Evolutionary conservation across 92 coral and sea anemone species (phyloP).

Genomic region (Hydrozoanthus gracilis): DNA sequence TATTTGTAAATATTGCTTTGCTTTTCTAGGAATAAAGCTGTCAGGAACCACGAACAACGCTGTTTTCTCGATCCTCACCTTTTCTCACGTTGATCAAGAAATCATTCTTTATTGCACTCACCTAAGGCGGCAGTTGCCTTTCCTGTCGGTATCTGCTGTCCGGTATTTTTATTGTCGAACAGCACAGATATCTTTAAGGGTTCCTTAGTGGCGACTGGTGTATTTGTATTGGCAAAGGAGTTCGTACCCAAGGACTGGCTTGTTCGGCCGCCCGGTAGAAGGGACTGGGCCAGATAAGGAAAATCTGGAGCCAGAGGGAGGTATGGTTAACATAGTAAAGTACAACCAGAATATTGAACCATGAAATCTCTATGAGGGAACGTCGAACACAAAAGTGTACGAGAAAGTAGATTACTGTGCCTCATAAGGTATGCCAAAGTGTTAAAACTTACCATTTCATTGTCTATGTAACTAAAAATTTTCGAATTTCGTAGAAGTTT

Average conservation of each 20-base stretch:
- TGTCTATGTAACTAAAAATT: too few relatives aligned
- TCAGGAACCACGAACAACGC: too few relatives aligned
- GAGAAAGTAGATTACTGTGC: too few relatives aligned
- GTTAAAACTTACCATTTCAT: too few relatives aligned
- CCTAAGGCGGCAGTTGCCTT: constrained; percentile 9
- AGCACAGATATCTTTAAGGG: neutral
- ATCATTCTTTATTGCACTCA: neutral
- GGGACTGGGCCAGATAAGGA: neutral
- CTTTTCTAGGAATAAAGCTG: too few relatives aligned
- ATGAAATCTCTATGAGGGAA: neutral
- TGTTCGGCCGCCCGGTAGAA: neutral
- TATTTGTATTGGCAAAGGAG: neutral
- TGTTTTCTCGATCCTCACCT: too few relatives aligned
- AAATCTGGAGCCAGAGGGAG: neutral
- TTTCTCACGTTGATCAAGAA: too few relatives aligned
- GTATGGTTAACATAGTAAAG: neutral
- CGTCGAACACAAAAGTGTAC: too few relatives aligned
- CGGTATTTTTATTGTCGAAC: constrained; percentile 16
- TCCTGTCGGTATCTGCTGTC: neutral
- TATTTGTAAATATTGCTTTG: too few relatives aligned
- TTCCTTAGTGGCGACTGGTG: constrained; percentile 10
- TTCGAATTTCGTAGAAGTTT: too few relatives aligned
- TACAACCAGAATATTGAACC: too few relatives aligned
- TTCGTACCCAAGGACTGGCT: neutral
- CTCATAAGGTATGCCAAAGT: too few relatives aligned